Percentiles rank a stretch among this genome's conserved stretches.
These are phyloP conservation scores for Takifugu flavidus DNA, from an alignment of 2,113 vertebrate species.

Conservation along the genomic window DNA sequence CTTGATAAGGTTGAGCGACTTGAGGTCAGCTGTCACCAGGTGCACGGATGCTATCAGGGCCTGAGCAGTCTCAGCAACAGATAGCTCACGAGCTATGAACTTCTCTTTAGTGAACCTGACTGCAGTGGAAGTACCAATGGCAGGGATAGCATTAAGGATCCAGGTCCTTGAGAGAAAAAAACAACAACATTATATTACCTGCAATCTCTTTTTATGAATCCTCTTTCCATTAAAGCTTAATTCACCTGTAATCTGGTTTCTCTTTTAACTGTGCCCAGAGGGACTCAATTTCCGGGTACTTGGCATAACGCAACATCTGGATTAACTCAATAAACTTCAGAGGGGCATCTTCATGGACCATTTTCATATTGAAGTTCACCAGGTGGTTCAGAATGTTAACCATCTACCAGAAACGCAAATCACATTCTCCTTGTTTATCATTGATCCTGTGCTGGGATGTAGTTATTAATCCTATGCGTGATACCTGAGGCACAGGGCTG, in stretches of 20 bases:
- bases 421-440: not conserved
- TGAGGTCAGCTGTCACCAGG: slow-evolving; percentile 67
- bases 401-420: slow-evolving; percentile 62
- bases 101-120: slow-evolving; percentile 77
- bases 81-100: slow-evolving; percentile 69
- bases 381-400: slow-evolving; percentile 74
- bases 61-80: slow-evolving; percentile 62
- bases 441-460: not conserved
- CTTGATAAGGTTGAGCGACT: slow-evolving; percentile 66
- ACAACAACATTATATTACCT: not conserved
- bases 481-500: slow-evolving; percentile 50
- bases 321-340: slow-evolving; percentile 77
- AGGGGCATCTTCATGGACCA: slow-evolving; percentile 76
- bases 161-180: slow-evolving; percentile 62
- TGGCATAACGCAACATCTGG: slow-evolving; percentile 74
- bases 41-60: slow-evolving; percentile 69
- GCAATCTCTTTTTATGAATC: not conserved
- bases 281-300: slow-evolving; percentile 53
- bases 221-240: no score
- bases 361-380: slow-evolving; percentile 67
- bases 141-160: slow-evolving; percentile 74
- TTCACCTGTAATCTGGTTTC: slow-evolving; percentile 63
- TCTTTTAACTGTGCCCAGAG: slow-evolving; percentile 69
- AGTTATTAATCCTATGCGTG: not conserved
- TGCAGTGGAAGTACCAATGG: slow-evolving; percentile 63